Evolutionary conservation across 2,888 invertebrate genomes (phyloP), one percentile per base, ranked within the genome.

Genomic region (Mimachlamys varia): DNA sequence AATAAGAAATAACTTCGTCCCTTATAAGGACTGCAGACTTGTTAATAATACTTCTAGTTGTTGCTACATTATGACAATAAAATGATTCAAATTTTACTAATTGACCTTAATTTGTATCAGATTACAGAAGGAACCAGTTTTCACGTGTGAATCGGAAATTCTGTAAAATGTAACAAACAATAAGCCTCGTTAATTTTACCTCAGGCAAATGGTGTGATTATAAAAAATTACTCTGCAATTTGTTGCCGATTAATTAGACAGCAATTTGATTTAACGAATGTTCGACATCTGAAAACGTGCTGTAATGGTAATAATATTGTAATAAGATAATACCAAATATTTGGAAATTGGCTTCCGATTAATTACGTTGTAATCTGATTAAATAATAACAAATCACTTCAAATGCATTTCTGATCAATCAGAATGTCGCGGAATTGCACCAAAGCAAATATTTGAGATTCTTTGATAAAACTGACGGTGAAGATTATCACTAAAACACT

Each of bases 321-420:
- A 76, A 76, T 76, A 33, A 76, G 13, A 76, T 33, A 27, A 76
- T 76, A 33, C 76, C 27, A 33, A 27, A 76, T 76, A 76, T 76
- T 76, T 76, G 76, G 76, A 76, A 76, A 76, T 27, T 76, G 76
- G 33, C 76, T 76, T 33, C 33, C 27, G 33, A 76, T 76, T 76
- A 76, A 76, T 76, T 76, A 27, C 0, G 76, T 15, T 33, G 22
- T 15, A 76, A 76, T 76, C 33, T 33, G 15, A 76, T 76, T 33
- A 76, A 76, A 76, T 76, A 76, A 76, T 76, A 76, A 76, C 33
- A 15, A 33, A 27, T 13, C 33, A 33, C 27, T 76, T 33, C 44
- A 44, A 44, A 44, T 44, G 44, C 27, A 10, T 33, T 76, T 76
- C 76, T 33, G 33, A 76, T 76, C 62, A 62, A 22, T 62, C 62